Evolutionary conservation across 2,797 vertebrate genomes (phyloP).

Genomic region (Schizothorax lantsangensis): DNA sequence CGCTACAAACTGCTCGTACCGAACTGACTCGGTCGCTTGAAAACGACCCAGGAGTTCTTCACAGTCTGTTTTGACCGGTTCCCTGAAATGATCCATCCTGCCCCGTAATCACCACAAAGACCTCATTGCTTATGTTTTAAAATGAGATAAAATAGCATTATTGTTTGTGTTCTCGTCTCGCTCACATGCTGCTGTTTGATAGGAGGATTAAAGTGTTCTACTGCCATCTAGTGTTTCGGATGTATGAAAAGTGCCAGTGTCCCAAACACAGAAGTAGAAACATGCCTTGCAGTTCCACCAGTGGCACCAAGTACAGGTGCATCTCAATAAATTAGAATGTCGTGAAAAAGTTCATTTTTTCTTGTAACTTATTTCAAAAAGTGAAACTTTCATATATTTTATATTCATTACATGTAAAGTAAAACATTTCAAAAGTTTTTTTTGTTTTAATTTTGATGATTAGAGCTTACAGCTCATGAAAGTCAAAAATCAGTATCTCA

Average conservation of each 20-base stretch:
- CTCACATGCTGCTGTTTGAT: not conserved
- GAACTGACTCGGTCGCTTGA: conserved; percentile 82
- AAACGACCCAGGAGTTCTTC: conserved; percentile 86
- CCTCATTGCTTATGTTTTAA: not conserved
- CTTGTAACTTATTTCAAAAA: too few species aligned
- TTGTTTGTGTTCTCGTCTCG: not conserved
- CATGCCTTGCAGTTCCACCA: not conserved
- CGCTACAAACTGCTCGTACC: conserved; percentile 86
- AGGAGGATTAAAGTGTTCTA: not conserved
- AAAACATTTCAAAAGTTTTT: too few species aligned
- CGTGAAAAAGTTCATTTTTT: too few species aligned
- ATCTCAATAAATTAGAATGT: too few species aligned
- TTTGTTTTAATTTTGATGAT: too few species aligned
- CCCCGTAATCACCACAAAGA: not conserved
- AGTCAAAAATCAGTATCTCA: too few species aligned
- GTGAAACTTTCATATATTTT: too few species aligned
- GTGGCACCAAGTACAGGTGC: not conserved
- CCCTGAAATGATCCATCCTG: conserved; percentile 62
- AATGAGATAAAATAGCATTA: not conserved
- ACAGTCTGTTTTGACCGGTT: conserved; percentile 80
- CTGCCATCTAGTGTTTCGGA: conserved; percentile 31
- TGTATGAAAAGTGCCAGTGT: not conserved
- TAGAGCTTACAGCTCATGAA: too few species aligned
- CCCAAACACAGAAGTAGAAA: too few species aligned
- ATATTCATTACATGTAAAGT: too few species aligned